These are phyloP conservation scores for Tethya wilhelma DNA, from an alignment of 37 sponge, comb jelly and placozoan species.

Conservation along the genomic window DNA sequence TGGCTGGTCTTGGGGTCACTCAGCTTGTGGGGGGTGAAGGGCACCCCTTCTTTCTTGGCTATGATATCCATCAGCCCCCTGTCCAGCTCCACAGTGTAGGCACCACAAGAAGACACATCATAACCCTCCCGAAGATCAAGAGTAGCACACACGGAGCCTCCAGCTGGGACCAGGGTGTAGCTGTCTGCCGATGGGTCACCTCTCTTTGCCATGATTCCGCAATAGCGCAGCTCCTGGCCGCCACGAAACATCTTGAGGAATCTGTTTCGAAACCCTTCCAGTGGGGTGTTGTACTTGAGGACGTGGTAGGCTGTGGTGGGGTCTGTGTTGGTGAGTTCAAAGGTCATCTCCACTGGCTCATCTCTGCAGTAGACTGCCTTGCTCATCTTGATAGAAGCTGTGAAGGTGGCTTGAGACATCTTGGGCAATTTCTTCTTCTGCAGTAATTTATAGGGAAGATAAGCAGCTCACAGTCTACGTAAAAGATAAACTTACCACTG, in stretches of 20 bases:
- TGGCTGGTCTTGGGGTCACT: too few species aligned
- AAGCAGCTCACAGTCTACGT: too few species aligned
- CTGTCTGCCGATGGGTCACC: not conserved
- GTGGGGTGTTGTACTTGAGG: not conserved
- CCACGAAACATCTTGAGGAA: not conserved
- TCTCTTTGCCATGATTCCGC: constrained; percentile 10
- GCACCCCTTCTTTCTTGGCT: not conserved
- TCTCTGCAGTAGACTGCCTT: too few species aligned
- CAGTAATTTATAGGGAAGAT: too few species aligned
- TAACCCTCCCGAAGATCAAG: not conserved
- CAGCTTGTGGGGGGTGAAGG: too few species aligned
- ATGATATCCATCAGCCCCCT: constrained; percentile 5
- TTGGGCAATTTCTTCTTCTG: too few species aligned
- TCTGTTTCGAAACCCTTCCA: constrained; percentile 5
- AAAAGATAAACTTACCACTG: too few species aligned
- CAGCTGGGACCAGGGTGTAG: not conserved
- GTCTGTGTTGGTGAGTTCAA: not conserved
- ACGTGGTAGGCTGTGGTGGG: not conserved
- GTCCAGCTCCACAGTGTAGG: not conserved
- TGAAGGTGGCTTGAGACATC: too few species aligned
- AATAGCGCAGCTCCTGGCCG: not conserved
- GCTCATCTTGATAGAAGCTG: too few species aligned
- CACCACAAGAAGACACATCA: not conserved
- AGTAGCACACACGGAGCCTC: not conserved
- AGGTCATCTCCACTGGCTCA: not conserved